A percentile compares a stretch with the other conserved stretches of the same genome.
These are phyloP conservation scores for Apis dorsata DNA, from an alignment of 1,140 invertebrate species.

Conservation along the genomic window DNA sequence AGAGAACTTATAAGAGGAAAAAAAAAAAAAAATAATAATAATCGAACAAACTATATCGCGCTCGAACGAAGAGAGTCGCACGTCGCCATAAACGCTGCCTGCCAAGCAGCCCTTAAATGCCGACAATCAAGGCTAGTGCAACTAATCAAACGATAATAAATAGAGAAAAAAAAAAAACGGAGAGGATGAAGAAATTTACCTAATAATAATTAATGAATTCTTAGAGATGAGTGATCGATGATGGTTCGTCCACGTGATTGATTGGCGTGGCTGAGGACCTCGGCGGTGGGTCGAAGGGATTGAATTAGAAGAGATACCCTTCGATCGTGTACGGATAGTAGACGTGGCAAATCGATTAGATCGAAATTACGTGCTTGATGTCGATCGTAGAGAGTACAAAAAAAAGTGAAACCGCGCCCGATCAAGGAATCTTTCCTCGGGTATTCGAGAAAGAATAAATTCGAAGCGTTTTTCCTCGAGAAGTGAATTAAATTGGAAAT, in stretches of 20 bases:
- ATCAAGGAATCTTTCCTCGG: constrained; percentile 19
- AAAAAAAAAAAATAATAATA: background rate
- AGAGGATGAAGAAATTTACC: constrained; percentile 62
- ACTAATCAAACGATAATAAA: constrained; percentile 80
- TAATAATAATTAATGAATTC: constrained; percentile 64
- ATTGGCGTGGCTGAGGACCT: constrained; percentile 5
- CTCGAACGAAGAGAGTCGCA: constrained; percentile 62
- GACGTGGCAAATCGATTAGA: constrained; percentile 43
- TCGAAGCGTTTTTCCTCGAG: background rate
- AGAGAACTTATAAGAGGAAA: background rate
- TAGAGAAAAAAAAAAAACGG: constrained; percentile 60
- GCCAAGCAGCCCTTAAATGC: constrained; percentile 78
- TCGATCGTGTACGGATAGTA: constrained; percentile 26
- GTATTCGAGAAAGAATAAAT: background rate
- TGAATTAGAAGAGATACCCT: background rate
- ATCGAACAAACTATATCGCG: constrained; percentile 2
- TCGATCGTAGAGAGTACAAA: constrained; percentile 65
- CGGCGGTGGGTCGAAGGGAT: background rate
- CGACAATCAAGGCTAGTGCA: constrained; percentile 81
- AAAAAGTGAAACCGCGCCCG: constrained; percentile 46
- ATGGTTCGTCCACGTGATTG: constrained; percentile 39
- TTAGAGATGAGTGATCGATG: constrained; percentile 54
- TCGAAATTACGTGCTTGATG: constrained; percentile 58
- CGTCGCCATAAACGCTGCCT: constrained; percentile 71
- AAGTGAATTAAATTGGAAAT: too few species aligned